Evolutionary conservation across 2,797 vertebrate genomes (phyloP), one percentile per base, ranked within the genome.

Genomic region (Ctenopoma multispine): DNA sequence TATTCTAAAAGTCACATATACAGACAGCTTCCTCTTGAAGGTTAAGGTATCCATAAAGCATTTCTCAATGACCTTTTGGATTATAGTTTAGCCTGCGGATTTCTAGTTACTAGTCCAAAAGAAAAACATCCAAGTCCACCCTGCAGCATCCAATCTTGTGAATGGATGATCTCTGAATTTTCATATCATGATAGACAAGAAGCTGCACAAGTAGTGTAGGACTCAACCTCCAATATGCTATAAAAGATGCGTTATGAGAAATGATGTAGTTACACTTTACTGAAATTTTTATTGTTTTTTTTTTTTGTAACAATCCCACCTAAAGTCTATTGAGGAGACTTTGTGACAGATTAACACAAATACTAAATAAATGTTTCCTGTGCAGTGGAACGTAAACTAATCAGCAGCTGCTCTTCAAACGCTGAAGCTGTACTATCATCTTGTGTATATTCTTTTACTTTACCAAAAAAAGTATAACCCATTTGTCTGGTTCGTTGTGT

Each of bases 71-170:
- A 64, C 11, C 17, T 63, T 62, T 24, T 59, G 50, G 67, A 54
- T 76, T 38, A 27, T 2, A 58, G 59, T 59, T 41, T 7, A 68
- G 36, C 12, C 34, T 63, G 51, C 24, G 40, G 7, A 41, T 34
- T 18, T 40, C 31, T 23, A 21, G 21, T 48, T 24, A 4, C 31
- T 44, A 7, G 21, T 56, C 29, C 47, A 21, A 49, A 68, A 68
- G 15, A 67, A 75, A 48, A 53, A 53, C 29, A 44, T 63, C 40
- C 63, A 66, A 68, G 27, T 62, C 77, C 76, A 69, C 47, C 7
- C 56, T 81, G 55, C 50, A 44, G 29, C 41, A 49, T 77, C 79
- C 72, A 84, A 75, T 46, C 58, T 54, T 24, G 41, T 61, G 56
- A 44, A 70, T 13, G 31, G 38, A 38, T 15, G 38, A 44, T 62